These are phyloP conservation scores for crab-eating macaque (Macaca fascicularis) DNA, from an alignment of 2,113 vertebrate genomes.

Conservation along the genomic window T2T-MFA8v1.1 NC_088377.1:125567001-125567500, in stretches of 20 bases:
- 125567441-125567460: no score
- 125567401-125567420: not conserved
- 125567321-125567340: not conserved
- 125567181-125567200: not conserved
- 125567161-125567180: not conserved
- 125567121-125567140: not conserved
- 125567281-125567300: not conserved
- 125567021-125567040: no score
- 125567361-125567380: not conserved
- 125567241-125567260: not conserved
- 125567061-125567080: not conserved
- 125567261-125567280: not conserved
- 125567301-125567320: not conserved
- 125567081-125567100: no score
- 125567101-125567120: not conserved
- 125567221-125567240: not conserved
- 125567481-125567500: not conserved
- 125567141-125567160: not conserved
- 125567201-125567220: not conserved
- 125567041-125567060: not conserved
- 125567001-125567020: no score
- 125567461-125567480: not conserved
- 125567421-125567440: not conserved
- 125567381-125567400: not conserved
- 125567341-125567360: not conserved